phyloP scores from a whole-genome alignment of 2,113 vertebrate species.

The Urocolius indicus region DNA sequence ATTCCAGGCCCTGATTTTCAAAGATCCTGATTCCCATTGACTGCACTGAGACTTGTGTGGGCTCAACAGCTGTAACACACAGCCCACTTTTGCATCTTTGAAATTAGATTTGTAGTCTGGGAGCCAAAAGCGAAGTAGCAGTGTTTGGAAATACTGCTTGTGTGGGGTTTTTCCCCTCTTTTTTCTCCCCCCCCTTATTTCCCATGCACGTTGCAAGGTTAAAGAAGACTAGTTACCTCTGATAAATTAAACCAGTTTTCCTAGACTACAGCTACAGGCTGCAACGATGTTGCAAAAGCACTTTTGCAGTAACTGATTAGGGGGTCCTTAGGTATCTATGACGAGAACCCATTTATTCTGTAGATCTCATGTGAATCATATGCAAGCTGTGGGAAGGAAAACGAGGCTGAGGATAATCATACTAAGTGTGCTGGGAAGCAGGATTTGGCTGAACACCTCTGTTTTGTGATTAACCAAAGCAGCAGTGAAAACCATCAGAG shows the following conservation, averaged over 20 bases:
- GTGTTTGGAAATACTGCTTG: background rate
- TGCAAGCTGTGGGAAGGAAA: slow-evolving; percentile 47
- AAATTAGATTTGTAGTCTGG: slow-evolving; percentile 16
- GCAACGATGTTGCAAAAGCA: background rate
- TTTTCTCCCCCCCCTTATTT: background rate
- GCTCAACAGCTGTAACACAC: slow-evolving; percentile 17
- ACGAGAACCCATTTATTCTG: background rate
- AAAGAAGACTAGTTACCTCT: slow-evolving; percentile 15
- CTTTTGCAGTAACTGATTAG: background rate
- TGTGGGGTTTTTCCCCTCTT: background rate
- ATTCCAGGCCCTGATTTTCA: slow-evolving; percentile 29
- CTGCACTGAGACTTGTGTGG: slow-evolving; percentile 27
- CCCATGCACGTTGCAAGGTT: background rate
- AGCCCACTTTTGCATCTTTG: slow-evolving; percentile 31
- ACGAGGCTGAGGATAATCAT: slow-evolving; percentile 44
- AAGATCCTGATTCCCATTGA: slow-evolving; percentile 28
- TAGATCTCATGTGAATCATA: background rate
- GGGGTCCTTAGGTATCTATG: background rate
- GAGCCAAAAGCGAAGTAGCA: slow-evolving; percentile 33
- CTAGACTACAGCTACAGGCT: background rate
- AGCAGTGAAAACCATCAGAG: background rate
- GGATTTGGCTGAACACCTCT: slow-evolving; percentile 38
- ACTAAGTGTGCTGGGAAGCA: slow-evolving; percentile 31
- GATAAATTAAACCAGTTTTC: background rate
- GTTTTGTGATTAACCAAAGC: slow-evolving; percentile 23